These are phyloP conservation scores for Oryzias woworae DNA, from an alignment of 2,113 vertebrate species.

Conservation along the genomic window DNA sequence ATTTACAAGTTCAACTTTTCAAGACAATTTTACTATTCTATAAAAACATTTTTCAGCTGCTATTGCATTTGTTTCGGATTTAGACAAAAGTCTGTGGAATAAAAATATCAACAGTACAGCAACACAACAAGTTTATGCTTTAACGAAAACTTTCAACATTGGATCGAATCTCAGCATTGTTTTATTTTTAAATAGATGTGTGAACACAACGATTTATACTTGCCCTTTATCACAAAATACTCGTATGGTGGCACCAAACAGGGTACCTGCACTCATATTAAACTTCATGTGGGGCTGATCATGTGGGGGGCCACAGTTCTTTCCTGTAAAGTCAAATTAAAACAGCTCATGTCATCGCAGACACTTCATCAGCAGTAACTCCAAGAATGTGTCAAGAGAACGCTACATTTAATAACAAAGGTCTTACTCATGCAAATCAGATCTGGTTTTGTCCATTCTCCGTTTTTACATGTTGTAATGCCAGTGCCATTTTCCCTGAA, in stretches of 20 bases:
- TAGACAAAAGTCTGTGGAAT: no score
- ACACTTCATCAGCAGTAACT: no score
- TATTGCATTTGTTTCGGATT: no score
- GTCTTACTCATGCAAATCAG: constrained; percentile 66
- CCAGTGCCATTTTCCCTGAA: constrained; percentile 14
- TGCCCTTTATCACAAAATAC: constrained; percentile 64
- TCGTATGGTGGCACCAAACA: constrained; percentile 25
- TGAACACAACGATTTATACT: constrained; percentile 27
- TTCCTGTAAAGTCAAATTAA: constrained; percentile 49
- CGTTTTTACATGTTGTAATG: constrained; percentile 18
- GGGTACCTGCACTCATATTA: constrained; percentile 2
- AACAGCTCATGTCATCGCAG: background rate
- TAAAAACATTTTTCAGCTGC: no score
- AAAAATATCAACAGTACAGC: no score
- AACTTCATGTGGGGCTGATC: constrained; percentile 20
- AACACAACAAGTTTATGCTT: no score
- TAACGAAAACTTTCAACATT: no score
- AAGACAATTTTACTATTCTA: no score
- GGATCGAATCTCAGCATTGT: no score
- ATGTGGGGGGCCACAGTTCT: constrained; percentile 52
- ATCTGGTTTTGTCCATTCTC: constrained; percentile 41
- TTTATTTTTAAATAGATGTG: no score
- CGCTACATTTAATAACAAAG: no score
- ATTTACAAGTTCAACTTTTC: no score
- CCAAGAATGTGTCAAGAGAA: background rate